Base-by-base conservation (phyloP, 2,888 invertebrate species). In the Leucoma salicis region DNA sequence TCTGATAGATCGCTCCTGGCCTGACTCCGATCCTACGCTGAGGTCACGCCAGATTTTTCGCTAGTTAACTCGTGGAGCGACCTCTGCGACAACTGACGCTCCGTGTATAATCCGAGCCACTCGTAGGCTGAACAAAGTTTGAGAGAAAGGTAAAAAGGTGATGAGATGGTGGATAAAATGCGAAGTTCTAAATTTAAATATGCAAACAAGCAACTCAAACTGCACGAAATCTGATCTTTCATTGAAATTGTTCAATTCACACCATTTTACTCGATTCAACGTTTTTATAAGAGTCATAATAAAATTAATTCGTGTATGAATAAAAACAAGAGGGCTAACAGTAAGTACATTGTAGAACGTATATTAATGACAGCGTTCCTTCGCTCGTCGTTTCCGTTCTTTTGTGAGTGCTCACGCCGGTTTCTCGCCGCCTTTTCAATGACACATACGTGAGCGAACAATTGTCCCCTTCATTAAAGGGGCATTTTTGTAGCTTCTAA, bases 341-440 rank as follows among this genome's bases (percentile, higher is more conserved):
- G 42, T 46, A 39, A 61, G 60, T 70, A 70, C 64, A 68, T 71
- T 64, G 66, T 64, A 67, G 67, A 69, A 70, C 74, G 76, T 74
- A 74, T 81, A 84, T 82, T 82, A 80, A 82, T 75, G 78, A 72
- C 74, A 70, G 68, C 78, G 78, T 83, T 81, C 79, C 79, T 78
- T 78, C 73, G 67, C 66, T 68, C 67, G 73, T 73, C 76, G 74
- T 76, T 80, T 73, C 74, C 70, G 66, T 61, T 75, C 78, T 73
- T 80, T 82, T 82, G 81, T 82, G 77, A 75, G 63, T 69, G 74
- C 74, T 78, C 76, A 68, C 73, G 64, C 66, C 69, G 63, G 68
- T 57, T 70, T 63, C 68, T 66, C 68, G 64, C 66, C 66, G 67
- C 69, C 69, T 70, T 68, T 71, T 79, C 72, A 80, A 79, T 73